These are phyloP conservation scores for Rhinophrynus dorsalis DNA, from an alignment of 2,797 vertebrate genomes.

Conservation along the genomic window DNA sequence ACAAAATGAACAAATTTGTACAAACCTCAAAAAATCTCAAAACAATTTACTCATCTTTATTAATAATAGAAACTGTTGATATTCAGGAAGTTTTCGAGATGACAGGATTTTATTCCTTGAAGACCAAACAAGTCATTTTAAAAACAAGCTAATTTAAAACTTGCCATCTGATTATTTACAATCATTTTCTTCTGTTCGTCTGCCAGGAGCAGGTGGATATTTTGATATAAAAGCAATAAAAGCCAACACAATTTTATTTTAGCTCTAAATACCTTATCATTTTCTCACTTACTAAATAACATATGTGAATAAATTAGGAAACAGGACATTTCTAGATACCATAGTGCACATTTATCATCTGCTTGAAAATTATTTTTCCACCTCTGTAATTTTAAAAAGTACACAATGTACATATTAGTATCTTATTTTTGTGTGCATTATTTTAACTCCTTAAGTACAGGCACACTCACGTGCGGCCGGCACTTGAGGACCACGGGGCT, in stretches of 20 bases:
- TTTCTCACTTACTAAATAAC: conserved; percentile 8
- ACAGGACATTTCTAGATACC: neutral
- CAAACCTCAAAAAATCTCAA: too few species aligned
- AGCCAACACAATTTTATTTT: conserved; percentile 6
- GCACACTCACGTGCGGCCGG: too few species aligned
- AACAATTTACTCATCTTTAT: too few species aligned
- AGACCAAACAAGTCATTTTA: neutral
- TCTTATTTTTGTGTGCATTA: too few species aligned
- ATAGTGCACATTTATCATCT: neutral
- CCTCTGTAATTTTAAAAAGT: too few species aligned
- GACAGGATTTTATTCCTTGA: neutral
- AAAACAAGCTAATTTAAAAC: conserved; percentile 9
- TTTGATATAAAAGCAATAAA: conserved; percentile 10
- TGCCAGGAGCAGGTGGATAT: conserved; percentile 13
- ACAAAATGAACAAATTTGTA: too few species aligned
- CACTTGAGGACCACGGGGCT: too few species aligned
- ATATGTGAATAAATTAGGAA: conserved; percentile 1
- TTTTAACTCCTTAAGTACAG: too few species aligned
- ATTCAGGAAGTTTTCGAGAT: neutral
- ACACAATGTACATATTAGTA: too few species aligned
- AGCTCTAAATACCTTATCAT: conserved; percentile 22
- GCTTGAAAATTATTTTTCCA: too few species aligned
- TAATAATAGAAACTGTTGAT: neutral
- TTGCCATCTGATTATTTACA: conserved; percentile 39
- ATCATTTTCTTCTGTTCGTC: neutral